Evolutionary conservation across 1,140 invertebrate genomes (phyloP).

Genomic region (Lepidurus arcticus): DNA sequence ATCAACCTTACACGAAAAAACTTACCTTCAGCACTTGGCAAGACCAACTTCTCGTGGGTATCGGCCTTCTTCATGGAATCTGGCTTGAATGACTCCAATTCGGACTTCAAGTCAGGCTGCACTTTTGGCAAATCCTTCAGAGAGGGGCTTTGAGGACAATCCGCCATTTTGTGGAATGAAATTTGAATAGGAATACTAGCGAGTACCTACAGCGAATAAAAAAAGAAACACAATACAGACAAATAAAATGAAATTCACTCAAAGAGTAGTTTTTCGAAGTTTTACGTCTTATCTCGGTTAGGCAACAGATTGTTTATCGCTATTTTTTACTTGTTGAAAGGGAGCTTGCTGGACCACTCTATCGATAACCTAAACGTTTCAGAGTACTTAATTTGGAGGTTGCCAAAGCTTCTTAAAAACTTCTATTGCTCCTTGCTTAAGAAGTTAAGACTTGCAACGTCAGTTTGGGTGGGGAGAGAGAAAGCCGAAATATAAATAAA

Average conservation of each 20-base stretch:
- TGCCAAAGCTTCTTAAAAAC: too few species aligned
- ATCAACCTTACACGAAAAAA: neutral
- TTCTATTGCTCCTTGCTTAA: too few species aligned
- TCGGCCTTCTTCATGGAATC: conserved; percentile 74
- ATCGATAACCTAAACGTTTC: too few species aligned
- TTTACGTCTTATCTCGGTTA: too few species aligned
- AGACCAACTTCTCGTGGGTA: conserved; percentile 76
- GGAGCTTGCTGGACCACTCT: too few species aligned
- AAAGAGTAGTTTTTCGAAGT: neutral
- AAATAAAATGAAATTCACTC: neutral
- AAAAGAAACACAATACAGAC: neutral
- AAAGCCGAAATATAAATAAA: neutral
- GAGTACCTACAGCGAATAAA: neutral
- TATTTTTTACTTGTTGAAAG: too few species aligned
- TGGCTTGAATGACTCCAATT: conserved; percentile 77
- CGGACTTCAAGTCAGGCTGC: conserved; percentile 74
- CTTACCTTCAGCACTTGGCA: conserved; percentile 80
- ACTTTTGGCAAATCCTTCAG: conserved; percentile 86
- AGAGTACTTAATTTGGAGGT: too few species aligned
- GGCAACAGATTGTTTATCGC: too few species aligned
- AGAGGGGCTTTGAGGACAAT: conserved; percentile 55
- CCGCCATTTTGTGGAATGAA: conserved; percentile 37
- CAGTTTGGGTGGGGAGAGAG: neutral
- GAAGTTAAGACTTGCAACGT: neutral
- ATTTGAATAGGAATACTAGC: neutral